phyloP scores from a whole-genome alignment of 2,888 invertebrate species.

The Anodontia alba region DNA sequence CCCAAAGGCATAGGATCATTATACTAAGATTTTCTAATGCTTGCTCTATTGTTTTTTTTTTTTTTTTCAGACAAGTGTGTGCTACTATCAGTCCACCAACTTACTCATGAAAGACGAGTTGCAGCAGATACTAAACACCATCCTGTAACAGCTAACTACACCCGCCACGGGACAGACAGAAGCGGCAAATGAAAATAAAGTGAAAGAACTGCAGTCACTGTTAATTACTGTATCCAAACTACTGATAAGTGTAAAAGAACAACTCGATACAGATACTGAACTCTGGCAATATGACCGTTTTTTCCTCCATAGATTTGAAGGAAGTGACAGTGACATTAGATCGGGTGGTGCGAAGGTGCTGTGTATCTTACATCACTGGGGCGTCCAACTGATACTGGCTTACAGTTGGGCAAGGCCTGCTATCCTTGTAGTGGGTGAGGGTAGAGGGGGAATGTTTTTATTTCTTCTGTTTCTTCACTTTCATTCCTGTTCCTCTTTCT shows the following conservation, averaged over 20 bases:
- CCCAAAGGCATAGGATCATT: no score
- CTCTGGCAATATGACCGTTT: not conserved
- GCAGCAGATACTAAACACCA: not conserved
- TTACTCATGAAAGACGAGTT: not conserved
- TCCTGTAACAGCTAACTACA: not conserved
- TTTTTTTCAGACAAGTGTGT: not conserved
- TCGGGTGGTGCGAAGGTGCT: no score
- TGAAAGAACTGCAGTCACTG: not conserved
- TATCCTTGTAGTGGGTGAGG: no score
- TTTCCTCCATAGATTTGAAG: not conserved
- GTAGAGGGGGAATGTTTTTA: no score
- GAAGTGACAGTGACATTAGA: not conserved
- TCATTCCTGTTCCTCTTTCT: no score
- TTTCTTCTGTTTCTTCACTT: no score
- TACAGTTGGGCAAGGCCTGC: no score
- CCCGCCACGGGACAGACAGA: not conserved
- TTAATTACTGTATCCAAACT: not conserved
- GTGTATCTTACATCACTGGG: no score
- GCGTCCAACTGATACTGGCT: no score
- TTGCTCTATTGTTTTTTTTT: no score
- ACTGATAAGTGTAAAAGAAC: not conserved
- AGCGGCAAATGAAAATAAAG: not conserved
- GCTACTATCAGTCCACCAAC: not conserved
- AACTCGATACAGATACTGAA: not conserved
- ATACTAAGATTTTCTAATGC: no score